These are phyloP conservation scores for Argentina silus DNA, from an alignment of 2,797 vertebrate genomes.

Conservation along the genomic window DNA sequence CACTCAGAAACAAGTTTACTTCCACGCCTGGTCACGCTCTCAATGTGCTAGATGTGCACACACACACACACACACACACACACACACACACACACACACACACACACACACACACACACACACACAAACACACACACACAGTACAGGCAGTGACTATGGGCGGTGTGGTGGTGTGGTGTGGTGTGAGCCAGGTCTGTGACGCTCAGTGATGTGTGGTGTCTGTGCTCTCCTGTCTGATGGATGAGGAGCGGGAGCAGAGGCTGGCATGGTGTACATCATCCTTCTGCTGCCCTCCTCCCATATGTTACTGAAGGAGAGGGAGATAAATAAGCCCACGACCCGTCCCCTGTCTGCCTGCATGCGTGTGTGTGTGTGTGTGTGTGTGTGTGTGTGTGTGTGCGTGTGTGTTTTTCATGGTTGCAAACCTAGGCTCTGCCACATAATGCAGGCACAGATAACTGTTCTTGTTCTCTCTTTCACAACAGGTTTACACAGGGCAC, in stretches of 20 bases:
- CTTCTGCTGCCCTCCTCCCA: slow-evolving; percentile 37
- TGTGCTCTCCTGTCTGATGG: slow-evolving; percentile 61
- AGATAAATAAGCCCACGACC: slow-evolving; percentile 59
- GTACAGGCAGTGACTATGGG: slow-evolving; percentile 33
- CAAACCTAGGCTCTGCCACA: too few species aligned
- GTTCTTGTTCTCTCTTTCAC: neutral
- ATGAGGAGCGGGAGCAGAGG: slow-evolving; percentile 61
- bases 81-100: neutral
- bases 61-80: neutral
- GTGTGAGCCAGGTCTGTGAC: slow-evolving; percentile 70
- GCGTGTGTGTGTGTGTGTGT: slow-evolving; percentile 10
- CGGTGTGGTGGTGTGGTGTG: slow-evolving; percentile 53
- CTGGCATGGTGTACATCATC: slow-evolving; percentile 66
- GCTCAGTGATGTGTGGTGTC: slow-evolving; percentile 69
- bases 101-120: slow-evolving; percentile 12
- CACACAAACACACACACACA: slow-evolving; percentile 25
- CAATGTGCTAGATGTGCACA: slow-evolving; percentile 9
- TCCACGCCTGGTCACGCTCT: slow-evolving; percentile 38
- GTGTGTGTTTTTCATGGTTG: neutral
- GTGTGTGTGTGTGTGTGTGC: slow-evolving; percentile 18
- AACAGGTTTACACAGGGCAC: neutral
- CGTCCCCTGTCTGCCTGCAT: slow-evolving; percentile 25
- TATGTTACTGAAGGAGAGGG: slow-evolving; percentile 54
- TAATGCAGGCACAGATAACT: too few species aligned
- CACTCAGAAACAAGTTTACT: neutral